These are phyloP conservation scores for Drosophila sucinea DNA, from an alignment of 1,140 invertebrate species.

Conservation along the genomic window DNA sequence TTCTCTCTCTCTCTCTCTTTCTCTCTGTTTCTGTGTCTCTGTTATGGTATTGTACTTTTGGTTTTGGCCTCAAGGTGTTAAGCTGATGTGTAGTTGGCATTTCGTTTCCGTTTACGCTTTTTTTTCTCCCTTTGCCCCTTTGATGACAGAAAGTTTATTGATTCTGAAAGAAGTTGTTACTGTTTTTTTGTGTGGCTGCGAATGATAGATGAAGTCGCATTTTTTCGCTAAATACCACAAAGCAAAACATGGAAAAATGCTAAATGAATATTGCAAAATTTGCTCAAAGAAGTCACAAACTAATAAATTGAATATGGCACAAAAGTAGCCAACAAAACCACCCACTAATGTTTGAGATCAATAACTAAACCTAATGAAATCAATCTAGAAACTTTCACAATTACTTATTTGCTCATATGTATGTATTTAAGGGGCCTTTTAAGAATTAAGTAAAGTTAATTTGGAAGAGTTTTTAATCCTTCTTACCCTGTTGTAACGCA, in stretches of 20 bases:
- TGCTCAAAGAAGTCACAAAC: no score
- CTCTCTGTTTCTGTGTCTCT: slow-evolving; percentile 14
- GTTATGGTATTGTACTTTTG: slow-evolving; percentile 48
- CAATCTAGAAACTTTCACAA: no score
- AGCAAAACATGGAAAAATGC: background rate
- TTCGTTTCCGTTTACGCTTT: slow-evolving; percentile 13
- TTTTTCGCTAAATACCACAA: background rate
- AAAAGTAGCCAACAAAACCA: no score
- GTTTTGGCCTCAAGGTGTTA: slow-evolving; percentile 62
- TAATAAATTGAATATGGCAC: no score
- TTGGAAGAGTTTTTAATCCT: no score
- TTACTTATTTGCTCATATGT: no score
- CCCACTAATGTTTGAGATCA: no score
- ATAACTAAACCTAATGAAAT: no score
- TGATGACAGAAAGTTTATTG: slow-evolving; percentile 37
- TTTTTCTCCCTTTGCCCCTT: slow-evolving; percentile 16
- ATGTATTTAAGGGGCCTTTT: no score
- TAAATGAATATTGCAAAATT: background rate
- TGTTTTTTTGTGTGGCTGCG: slow-evolving; percentile 17
- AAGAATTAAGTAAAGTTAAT: no score
- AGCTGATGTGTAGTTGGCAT: slow-evolving; percentile 48
- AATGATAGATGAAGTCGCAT: slow-evolving; percentile 52
- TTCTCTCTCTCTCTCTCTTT: background rate
- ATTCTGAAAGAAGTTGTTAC: slow-evolving; percentile 19
- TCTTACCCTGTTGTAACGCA: no score